A percentile compares a stretch with the other conserved stretches of the same genome.
Evolutionary conservation across 1,140 invertebrate genomes (phyloP).

Genomic region (Aricia agestis): DNA sequence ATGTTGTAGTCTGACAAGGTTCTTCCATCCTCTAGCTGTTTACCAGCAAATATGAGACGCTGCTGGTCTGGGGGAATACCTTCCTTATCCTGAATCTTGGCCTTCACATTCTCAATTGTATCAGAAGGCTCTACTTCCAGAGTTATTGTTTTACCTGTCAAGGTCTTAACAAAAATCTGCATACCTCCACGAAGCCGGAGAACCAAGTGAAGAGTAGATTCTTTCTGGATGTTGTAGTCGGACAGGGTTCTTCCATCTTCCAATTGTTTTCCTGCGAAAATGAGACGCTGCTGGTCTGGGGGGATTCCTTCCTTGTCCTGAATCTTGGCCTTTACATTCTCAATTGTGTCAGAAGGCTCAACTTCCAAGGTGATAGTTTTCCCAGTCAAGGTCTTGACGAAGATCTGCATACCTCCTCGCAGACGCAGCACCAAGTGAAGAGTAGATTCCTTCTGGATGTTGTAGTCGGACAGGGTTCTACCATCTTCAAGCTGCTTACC

Average conservation of each 20-base stretch:
- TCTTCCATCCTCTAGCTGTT: slow-evolving; percentile 42
- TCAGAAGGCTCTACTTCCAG: slow-evolving; percentile 40
- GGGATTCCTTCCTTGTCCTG: slow-evolving; percentile 50
- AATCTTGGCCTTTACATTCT: slow-evolving; percentile 49
- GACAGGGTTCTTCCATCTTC: slow-evolving; percentile 45
- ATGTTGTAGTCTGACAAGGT: slow-evolving; percentile 46
- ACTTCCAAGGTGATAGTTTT: slow-evolving; percentile 50
- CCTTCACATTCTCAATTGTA: slow-evolving; percentile 43
- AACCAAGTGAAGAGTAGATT: slow-evolving; percentile 41
- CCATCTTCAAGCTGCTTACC: slow-evolving; percentile 91
- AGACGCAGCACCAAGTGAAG: slow-evolving; percentile 88
- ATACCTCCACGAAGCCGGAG: slow-evolving; percentile 85
- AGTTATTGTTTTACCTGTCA: slow-evolving; percentile 68
- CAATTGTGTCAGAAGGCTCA: slow-evolving; percentile 44
- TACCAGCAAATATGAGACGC: slow-evolving; percentile 76
- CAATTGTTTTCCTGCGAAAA: slow-evolving; percentile 46
- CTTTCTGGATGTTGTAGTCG: slow-evolving; percentile 47
- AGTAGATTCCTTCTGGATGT: slow-evolving; percentile 87
- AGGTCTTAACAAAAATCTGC: slow-evolving; percentile 78
- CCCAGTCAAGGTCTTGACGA: slow-evolving; percentile 81
- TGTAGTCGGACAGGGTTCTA: slow-evolving; percentile 84
- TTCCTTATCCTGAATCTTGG: slow-evolving; percentile 43
- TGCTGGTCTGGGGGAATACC: slow-evolving; percentile 44
- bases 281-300: slow-evolving; percentile 43
- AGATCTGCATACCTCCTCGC: slow-evolving; percentile 82